Conservation (phyloP, 1,140 invertebrate genomes). For the Octopus bimaculoides region DNA sequence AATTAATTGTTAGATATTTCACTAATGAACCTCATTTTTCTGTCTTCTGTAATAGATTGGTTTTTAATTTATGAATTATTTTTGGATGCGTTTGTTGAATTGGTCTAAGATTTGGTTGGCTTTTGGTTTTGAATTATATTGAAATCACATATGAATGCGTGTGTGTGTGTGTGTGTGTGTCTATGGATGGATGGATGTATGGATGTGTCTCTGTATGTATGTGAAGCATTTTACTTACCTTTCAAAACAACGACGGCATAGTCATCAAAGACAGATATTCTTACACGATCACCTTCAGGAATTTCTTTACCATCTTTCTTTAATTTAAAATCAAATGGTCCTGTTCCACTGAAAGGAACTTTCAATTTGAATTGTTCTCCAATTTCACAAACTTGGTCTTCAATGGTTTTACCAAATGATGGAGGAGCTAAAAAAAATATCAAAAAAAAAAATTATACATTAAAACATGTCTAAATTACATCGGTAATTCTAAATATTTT, state of each 20-base stretch:
- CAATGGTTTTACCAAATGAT: constrained; percentile 56
- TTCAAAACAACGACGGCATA: constrained; percentile 76
- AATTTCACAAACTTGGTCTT: constrained; percentile 48
- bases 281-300: constrained; percentile 75
- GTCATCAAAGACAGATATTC: constrained; percentile 93
- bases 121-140: no score
- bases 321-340: constrained; percentile 82
- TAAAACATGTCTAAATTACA: background rate
- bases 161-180: no score
- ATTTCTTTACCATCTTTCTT: constrained; percentile 78
- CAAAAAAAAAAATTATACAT: background rate
- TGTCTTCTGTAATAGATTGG: no score
- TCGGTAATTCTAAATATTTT: no score
- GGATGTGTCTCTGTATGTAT: no score
- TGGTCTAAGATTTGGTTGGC: no score
- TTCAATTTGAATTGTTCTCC: constrained; percentile 58
- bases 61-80: no score
- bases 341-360: constrained; percentile 69
- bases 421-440: constrained; percentile 71
- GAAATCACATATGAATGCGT: no score
- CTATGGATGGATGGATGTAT: no score
- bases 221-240: constrained; percentile 34
- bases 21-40: no score
- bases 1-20: background rate
- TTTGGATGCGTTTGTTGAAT: no score